These are phyloP conservation scores for Ridgeia piscesae DNA, from an alignment of 1,140 invertebrate species.

Conservation along the genomic window DNA sequence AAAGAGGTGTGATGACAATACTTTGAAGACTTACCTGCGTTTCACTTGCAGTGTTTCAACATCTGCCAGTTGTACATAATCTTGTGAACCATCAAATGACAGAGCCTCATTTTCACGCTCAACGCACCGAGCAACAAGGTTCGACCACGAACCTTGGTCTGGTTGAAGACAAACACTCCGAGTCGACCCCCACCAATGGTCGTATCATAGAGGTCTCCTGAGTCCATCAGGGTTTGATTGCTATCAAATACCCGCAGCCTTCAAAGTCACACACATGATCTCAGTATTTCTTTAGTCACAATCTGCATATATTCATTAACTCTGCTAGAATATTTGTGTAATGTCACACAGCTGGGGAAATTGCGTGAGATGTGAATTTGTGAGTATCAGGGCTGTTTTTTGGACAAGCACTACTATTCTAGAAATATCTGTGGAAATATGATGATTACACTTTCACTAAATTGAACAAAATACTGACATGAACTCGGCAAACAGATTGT, in stretches of 20 bases:
- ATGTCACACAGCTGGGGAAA: no score
- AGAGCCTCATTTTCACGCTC: slow-evolving; percentile 38
- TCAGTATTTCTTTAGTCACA: background rate
- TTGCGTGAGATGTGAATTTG: no score
- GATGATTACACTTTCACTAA: no score
- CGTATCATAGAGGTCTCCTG: slow-evolving; percentile 36
- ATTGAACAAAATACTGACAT: no score
- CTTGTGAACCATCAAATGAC: slow-evolving; percentile 33
- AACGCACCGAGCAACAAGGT: slow-evolving; percentile 32
- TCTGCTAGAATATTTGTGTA: no score
- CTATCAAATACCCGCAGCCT: slow-evolving; percentile 34
- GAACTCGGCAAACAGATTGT: no score
- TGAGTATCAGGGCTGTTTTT: no score
- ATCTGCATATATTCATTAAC: no score
- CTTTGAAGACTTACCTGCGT: slow-evolving; percentile 21
- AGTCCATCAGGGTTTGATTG: slow-evolving; percentile 31
- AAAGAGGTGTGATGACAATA: no score
- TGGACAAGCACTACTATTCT: no score
- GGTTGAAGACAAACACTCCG: slow-evolving; percentile 38
- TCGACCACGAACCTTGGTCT: slow-evolving; percentile 36
- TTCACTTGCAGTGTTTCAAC: slow-evolving; percentile 16
- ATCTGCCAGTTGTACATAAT: slow-evolving; percentile 33
- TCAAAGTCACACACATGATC: background rate
- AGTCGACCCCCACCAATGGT: slow-evolving; percentile 37
- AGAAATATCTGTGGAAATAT: no score